phyloP scores from a whole-genome alignment of 1,140 invertebrate genomes.

The Nilaparvata lugens region DNA sequence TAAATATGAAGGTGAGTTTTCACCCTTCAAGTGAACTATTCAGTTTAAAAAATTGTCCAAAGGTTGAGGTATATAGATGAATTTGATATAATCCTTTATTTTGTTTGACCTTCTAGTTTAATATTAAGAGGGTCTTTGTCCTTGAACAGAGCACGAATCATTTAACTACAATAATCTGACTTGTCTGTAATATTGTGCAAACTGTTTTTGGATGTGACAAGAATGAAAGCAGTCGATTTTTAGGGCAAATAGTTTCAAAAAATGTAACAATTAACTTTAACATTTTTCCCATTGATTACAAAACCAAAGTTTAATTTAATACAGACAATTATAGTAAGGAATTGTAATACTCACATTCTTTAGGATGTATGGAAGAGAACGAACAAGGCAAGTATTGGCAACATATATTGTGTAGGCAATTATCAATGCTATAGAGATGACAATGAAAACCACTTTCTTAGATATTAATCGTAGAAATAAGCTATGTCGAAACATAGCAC shows the following conservation, averaged over 20 bases:
- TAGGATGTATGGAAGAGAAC: neutral
- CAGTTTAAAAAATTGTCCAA: too few species aligned
- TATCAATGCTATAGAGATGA: neutral
- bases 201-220: neutral
- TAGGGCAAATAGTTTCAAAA: neutral
- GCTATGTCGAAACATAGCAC: slow-evolving; percentile 1
- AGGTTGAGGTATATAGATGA: too few species aligned
- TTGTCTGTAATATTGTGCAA: neutral
- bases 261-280: neutral
- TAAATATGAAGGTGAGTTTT: too few species aligned
- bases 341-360: neutral
- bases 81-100: too few species aligned
- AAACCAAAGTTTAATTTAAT: neutral
- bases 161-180: neutral
- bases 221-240: neutral
- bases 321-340: neutral
- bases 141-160: too few species aligned
- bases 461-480: neutral
- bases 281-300: neutral
- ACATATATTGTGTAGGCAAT: neutral
- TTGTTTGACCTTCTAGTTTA: too few species aligned
- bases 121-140: too few species aligned
- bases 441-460: neutral
- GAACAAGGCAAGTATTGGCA: neutral
- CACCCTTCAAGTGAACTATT: too few species aligned